A percentile compares a stretch with the other conserved stretches of the same genome.
phyloP scores from a whole-genome alignment of 2,113 vertebrate species.

The Chroicocephalus ridibundus region DNA sequence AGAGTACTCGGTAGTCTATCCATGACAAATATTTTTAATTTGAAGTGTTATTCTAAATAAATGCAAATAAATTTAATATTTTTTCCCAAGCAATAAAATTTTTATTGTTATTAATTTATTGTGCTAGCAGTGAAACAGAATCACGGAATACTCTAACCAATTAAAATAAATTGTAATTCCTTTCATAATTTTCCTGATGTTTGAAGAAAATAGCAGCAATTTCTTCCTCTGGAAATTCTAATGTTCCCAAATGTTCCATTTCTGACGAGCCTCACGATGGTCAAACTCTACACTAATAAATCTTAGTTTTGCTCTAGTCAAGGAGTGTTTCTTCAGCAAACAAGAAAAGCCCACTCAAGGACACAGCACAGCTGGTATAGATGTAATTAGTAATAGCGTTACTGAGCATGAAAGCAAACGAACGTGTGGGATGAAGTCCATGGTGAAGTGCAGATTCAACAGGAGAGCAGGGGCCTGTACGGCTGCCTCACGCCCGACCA shows the following conservation, averaged over 20 bases:
- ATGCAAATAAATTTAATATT: background rate
- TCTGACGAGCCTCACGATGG: background rate
- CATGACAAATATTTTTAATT: background rate
- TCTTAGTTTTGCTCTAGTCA: background rate
- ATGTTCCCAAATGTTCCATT: background rate
- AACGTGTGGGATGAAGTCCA: background rate
- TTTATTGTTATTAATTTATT: background rate
- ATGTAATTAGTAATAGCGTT: background rate
- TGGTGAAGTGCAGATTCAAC: background rate
- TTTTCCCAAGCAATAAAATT: background rate
- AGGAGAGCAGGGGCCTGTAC: accelerated
- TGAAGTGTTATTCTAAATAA: background rate
- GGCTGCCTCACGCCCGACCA: background rate
- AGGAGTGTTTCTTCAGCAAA: background rate
- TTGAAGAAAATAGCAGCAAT: background rate
- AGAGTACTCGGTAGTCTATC: background rate
- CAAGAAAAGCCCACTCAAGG: background rate
- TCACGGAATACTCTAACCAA: background rate
- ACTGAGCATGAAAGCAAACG: background rate
- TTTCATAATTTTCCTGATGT: background rate
- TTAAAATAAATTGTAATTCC: background rate
- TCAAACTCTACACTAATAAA: background rate
- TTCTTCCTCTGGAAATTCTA: background rate
- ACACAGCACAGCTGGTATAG: background rate
- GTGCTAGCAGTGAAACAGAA: background rate